These are phyloP conservation scores for Acleris emargana DNA, from an alignment of 2,888 invertebrate species.

Conservation along the genomic window DNA sequence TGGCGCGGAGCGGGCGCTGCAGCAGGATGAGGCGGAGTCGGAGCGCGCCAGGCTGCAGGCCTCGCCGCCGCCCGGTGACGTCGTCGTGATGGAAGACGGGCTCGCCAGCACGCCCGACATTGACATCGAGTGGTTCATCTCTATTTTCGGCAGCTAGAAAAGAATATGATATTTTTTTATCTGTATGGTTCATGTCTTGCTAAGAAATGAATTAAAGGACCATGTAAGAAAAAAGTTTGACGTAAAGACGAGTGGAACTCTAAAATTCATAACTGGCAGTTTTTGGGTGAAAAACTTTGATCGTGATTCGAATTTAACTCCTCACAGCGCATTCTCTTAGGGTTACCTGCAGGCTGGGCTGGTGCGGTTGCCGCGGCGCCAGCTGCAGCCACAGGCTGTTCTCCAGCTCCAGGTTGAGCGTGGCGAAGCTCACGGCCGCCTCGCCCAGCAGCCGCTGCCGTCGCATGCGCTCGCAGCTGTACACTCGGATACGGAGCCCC, in stretches of 20 bases:
- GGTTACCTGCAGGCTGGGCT: constrained; percentile 60
- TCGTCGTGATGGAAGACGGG: constrained; percentile 66
- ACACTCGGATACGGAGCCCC: constrained; percentile 94
- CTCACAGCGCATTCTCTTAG: no score
- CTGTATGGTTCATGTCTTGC: no score
- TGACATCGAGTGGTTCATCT: constrained; percentile 60
- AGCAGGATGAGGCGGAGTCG: constrained; percentile 96
- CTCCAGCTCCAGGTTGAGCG: constrained; percentile 94
- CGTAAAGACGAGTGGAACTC: no score
- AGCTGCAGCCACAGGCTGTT: constrained; percentile 95
- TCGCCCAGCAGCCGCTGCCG: constrained; percentile 96
- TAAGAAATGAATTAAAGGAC: no score
- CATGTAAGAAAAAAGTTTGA: no score
- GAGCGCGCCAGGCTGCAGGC: constrained; percentile 92
- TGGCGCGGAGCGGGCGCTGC: constrained; percentile 95
- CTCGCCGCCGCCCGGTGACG: constrained; percentile 60
- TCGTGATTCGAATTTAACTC: no score
- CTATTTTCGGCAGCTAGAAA: constrained; percentile 68
- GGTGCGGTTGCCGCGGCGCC: constrained; percentile 85
- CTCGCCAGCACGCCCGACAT: constrained; percentile 68
- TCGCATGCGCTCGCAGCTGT: constrained; percentile 96
- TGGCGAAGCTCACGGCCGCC: constrained; percentile 94
- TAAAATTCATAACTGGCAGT: no score
- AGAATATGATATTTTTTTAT: not conserved
- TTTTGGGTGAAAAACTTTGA: no score